phyloP scores from a whole-genome alignment of 2,888 invertebrate species.

The Sinotaia quadrata region DNA sequence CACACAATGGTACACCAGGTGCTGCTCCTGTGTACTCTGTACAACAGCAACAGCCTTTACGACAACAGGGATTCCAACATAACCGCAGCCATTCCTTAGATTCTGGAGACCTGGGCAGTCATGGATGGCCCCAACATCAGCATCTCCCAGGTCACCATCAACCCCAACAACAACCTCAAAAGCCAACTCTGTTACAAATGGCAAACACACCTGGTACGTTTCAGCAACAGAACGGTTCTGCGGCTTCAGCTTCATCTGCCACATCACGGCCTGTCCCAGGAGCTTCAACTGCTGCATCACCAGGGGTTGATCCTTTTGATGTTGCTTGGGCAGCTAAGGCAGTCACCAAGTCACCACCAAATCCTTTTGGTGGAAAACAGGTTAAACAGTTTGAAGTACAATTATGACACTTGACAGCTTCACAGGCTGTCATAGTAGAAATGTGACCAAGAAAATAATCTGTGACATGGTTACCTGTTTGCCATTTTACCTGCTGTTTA shows the following conservation, averaged over 20 bases:
- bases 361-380: conserved; percentile 36
- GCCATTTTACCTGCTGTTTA: background rate
- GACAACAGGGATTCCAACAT: conserved; percentile 42
- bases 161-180: conserved; percentile 41
- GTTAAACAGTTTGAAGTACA: conserved; percentile 51
- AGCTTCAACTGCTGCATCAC: conserved; percentile 21
- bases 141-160: no score
- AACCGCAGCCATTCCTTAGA: conserved; percentile 69
- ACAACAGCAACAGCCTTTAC: conserved; percentile 17
- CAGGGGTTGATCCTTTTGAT: conserved; percentile 81
- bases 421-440: background rate
- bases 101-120: conserved; percentile 53
- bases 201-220: conserved; percentile 73
- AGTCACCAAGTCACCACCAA: conserved; percentile 72
- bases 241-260: conserved; percentile 8
- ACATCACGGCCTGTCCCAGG: conserved; percentile 72
- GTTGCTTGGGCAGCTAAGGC: conserved; percentile 86
- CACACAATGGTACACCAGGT: conserved; percentile 28
- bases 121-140: conserved; percentile 37
- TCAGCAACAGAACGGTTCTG: conserved; percentile 51
- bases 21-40: conserved; percentile 21
- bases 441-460: background rate
- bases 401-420: conserved; percentile 31
- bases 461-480: background rate
- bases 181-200: conserved; percentile 62